These are phyloP conservation scores for Equus przewalskii DNA, from an alignment of 2,113 vertebrate species.

Conservation along the genomic window DNA sequence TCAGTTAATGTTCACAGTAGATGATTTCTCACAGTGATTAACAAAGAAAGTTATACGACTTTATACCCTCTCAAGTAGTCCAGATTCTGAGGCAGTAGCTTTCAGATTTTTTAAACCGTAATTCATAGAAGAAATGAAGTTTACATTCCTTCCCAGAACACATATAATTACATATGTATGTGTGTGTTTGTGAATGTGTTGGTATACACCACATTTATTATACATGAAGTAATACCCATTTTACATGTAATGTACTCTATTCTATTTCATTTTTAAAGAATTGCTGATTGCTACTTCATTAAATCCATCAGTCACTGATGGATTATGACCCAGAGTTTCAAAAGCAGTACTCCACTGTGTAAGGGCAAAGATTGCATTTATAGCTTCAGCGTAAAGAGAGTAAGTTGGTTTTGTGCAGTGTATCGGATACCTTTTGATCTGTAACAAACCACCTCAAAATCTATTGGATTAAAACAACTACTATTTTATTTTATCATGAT, in stretches of 20 bases:
- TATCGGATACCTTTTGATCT: slow-evolving; percentile 2
- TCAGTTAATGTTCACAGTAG: not conserved
- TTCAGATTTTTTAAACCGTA: not conserved
- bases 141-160: not conserved
- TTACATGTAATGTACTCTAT: not conserved
- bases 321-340: not conserved
- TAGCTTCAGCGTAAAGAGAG: not conserved
- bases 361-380: not conserved
- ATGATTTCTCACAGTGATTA: not conserved
- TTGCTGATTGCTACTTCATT: not conserved
- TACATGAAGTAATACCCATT: not conserved
- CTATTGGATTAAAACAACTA: not conserved
- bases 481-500: not conserved
- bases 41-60: not conserved
- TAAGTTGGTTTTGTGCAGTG: not conserved
- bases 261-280: not conserved
- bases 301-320: not conserved
- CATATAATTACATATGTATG: not conserved
- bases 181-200: not conserved
- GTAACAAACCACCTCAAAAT: not conserved
- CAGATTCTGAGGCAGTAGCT: not conserved
- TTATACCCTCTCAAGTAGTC: not conserved
- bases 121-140: not conserved
- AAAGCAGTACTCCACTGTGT: not conserved
- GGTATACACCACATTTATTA: not conserved